Percentiles rank a stretch among this genome's conserved stretches.
These are phyloP conservation scores for Onychostruthus taczanowskii DNA, from an alignment of 2,113 vertebrate species.

Conservation along the genomic window DNA sequence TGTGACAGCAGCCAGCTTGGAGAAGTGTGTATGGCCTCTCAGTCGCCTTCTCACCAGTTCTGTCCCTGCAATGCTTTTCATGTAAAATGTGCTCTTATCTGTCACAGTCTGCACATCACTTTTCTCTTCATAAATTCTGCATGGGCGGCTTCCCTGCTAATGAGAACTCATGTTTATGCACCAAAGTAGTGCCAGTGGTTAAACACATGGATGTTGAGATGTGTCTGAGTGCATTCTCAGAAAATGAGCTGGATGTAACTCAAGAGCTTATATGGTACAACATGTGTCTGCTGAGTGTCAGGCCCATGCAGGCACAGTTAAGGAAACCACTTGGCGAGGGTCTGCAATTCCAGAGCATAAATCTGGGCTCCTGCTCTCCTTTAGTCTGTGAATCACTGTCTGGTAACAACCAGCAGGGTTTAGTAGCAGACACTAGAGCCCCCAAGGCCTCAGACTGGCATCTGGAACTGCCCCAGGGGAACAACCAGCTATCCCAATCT, in stretches of 20 bases:
- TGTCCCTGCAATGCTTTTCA: background rate
- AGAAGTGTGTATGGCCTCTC: background rate
- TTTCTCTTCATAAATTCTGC: background rate
- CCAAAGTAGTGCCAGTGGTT: background rate
- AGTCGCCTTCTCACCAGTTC: background rate
- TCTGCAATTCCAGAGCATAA: background rate
- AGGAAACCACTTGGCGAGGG: background rate
- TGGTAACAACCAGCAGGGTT: background rate
- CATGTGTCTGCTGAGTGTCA: background rate
- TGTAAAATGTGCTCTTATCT: background rate
- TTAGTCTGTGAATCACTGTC: background rate
- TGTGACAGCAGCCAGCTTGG: background rate
- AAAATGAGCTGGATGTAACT: background rate
- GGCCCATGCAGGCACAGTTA: accelerated
- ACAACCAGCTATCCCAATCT: background rate
- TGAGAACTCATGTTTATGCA: background rate
- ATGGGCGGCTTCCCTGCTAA: background rate
- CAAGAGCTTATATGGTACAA: background rate
- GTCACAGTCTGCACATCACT: background rate
- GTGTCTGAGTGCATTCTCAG: background rate
- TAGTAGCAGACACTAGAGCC: background rate
- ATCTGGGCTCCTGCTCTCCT: background rate
- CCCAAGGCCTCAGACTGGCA: background rate
- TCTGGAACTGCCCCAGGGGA: background rate
- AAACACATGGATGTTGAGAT: background rate